Base-by-base conservation (phyloP, 2,797 vertebrate genomes). In the Steatocranus sp. region DNA sequence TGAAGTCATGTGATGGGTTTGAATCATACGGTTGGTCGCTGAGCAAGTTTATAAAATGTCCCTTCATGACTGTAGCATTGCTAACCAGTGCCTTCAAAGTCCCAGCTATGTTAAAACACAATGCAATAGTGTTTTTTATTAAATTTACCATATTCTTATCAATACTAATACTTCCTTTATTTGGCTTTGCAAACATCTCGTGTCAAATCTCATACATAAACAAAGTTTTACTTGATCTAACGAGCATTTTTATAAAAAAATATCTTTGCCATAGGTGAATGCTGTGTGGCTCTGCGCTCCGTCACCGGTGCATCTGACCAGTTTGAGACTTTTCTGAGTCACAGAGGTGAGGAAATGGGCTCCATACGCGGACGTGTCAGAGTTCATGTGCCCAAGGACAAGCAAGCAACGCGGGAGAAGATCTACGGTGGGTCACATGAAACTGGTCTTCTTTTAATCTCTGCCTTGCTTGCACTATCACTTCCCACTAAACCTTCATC, bases 331-430 rank as follows among this genome's bases (percentile, higher is more conserved):
- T 97, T 97, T 87, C 84, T 97, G 88, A 96, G 93, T 80, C 97
- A 97, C 90, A 91, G 96, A 3, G 97, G 96, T 6, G 97, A 97
- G 78, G 97, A 97, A 91, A 96, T 97, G 89, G 97, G 97, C 56
- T 97, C 96, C 79, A 95, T 97, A 53, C 93, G 97, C 27, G 97
- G 96, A 11, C 86, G 96, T 18, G 89, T 97, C 80, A 93, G 92
- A 84, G 91, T 97, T 77, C 94, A 94, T 3, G 94, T 95, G 38
- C 95, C 96, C 32, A 92, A 94, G 49, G 95, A 96, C 38, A 92
- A 92, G 48, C 91, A 91, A 56, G 88, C 76, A 73, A 95, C 80
- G 0, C 88, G 94, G 25, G 89, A 95, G 68, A 96, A 94, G 88
- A 88, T 93, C 88, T 96, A 97, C 14, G 96, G 96, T 97, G 83